phyloP scores from a whole-genome alignment of 2,888 invertebrate genomes.

The Tinea pellionella region DNA sequence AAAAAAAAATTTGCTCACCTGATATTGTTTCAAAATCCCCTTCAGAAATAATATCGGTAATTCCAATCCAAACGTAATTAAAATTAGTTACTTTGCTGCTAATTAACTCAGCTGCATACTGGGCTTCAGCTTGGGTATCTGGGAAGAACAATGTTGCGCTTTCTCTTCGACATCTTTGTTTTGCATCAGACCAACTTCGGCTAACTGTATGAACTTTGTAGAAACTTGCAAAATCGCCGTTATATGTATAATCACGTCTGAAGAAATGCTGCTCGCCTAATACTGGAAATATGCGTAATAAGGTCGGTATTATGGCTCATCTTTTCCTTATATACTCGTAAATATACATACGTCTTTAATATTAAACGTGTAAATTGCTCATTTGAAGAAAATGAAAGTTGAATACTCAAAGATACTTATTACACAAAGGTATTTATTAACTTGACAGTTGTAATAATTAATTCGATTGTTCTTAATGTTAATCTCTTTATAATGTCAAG shows the following conservation, averaged over 20 bases:
- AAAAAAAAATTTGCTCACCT: no score
- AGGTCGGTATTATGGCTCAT: background rate
- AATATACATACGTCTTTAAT: no score
- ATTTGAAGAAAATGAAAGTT: no score
- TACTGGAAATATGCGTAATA: background rate
- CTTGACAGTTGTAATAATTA: no score
- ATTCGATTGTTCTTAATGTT: no score
- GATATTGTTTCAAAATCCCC: slow-evolving; percentile 38
- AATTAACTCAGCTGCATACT: slow-evolving; percentile 18
- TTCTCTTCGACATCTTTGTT: slow-evolving; percentile 33
- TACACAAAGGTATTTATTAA: no score
- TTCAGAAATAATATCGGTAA: slow-evolving; percentile 33
- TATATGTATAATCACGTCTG: slow-evolving; percentile 40
- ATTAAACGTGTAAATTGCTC: no score
- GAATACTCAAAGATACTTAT: no score
- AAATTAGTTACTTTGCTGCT: slow-evolving; percentile 20
- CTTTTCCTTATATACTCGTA: background rate
- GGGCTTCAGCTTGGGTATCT: slow-evolving; percentile 32
- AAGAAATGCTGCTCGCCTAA: slow-evolving; percentile 21
- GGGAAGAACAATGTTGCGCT: slow-evolving; percentile 42
- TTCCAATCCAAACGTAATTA: slow-evolving; percentile 30
- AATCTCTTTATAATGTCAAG: no score
- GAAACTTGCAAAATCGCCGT: slow-evolving; percentile 32
- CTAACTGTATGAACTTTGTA: slow-evolving; percentile 45
- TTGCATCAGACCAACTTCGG: slow-evolving; percentile 37